A percentile compares a stretch with the other conserved stretches of the same genome.
These are phyloP conservation scores for Rhinoraja longicauda DNA, from an alignment of 2,797 vertebrate genomes.

Conservation along the genomic window DNA sequence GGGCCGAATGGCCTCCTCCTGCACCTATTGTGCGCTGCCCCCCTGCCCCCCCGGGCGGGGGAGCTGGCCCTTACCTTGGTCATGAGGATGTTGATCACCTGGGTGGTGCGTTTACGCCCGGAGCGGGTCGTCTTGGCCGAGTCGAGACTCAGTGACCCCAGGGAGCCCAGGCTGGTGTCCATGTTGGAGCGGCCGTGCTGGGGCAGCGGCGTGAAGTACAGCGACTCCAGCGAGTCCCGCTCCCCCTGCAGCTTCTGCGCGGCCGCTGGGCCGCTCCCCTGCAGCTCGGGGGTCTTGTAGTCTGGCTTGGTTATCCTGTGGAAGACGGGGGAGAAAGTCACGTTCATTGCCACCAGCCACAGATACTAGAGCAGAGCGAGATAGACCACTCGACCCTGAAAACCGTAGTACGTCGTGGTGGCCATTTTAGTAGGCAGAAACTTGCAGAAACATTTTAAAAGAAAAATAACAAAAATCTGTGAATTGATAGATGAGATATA, in stretches of 20 bases:
- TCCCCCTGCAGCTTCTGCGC: conserved; percentile 53
- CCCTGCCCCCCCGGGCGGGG: too few relatives aligned
- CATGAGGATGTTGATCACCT: conserved; percentile 87
- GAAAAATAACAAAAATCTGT: too few relatives aligned
- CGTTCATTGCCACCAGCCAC: too few relatives aligned
- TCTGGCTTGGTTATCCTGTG: neutral
- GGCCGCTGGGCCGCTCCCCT: neutral
- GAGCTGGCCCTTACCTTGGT: conserved; percentile 63
- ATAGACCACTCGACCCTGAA: too few relatives aligned
- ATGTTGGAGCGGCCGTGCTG: conserved; percentile 49
- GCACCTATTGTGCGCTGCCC: too few relatives aligned
- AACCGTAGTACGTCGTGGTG: too few relatives aligned
- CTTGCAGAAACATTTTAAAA: too few relatives aligned
- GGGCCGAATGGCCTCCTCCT: too few relatives aligned
- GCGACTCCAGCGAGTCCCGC: conserved; percentile 74
- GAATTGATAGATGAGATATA: too few relatives aligned
- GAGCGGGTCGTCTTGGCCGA: conserved; percentile 62
- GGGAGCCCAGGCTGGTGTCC: conserved; percentile 59
- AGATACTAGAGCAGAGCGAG: too few relatives aligned
- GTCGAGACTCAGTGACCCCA: conserved; percentile 54
- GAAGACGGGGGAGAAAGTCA: neutral
- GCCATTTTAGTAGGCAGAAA: too few relatives aligned
- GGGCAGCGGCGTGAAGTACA: conserved; percentile 81
- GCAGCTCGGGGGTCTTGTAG: neutral
- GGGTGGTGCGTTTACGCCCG: conserved; percentile 73